Base-by-base conservation (phyloP, 1,140 invertebrate species). In the Popillia japonica region DNA sequence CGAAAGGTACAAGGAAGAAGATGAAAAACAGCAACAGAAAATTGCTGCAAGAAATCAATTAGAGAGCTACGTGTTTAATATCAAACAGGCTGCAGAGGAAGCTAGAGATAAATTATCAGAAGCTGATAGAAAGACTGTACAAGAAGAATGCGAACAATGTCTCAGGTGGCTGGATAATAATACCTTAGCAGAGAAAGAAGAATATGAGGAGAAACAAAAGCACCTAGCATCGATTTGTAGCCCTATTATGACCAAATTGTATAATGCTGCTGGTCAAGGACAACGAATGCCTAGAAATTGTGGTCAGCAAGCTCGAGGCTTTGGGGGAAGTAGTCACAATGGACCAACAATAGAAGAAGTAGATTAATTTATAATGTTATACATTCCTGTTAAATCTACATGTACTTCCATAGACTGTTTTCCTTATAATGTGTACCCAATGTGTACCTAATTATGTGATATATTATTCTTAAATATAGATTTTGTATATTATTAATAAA, bases 51-150 rank as follows among this genome's bases (percentile, higher is more conserved):
- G 90, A 78, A 90, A 91, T 79, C 82, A 88, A 61, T 86, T 95
- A n/a, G 94, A 96, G 82, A 90, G 90, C 55, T 95, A 96, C 80
- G 89, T 91, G 40, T 94, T 92, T 86, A 91, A 91, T 79, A 6
- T 76, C 7, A 68, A 68, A 68, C 61, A 68, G 9, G 20, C 61
- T 68, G 61, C 14, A 8, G 61, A 68, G 1, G 20, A 27, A 68
- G 61, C 61, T 22, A 20, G 61, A 7, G 22, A 68, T 7, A 68
- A 68, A 68, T 14, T 48, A 59, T 27, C 55, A 2, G 23, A 34
- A 76, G 8, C 20, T 22, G 23, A 76, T 76, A 64, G 41, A 6
- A 77, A 64, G 2, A 41, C n/a, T 81, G 77, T 88, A 76, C 81
- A 84, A 14, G 84, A 81, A 41, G 92, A 92, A 82, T 93, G 91